Evolutionary conservation across 2,888 invertebrate species (phyloP).

Genomic region (Chrysolina oricalcia): DNA sequence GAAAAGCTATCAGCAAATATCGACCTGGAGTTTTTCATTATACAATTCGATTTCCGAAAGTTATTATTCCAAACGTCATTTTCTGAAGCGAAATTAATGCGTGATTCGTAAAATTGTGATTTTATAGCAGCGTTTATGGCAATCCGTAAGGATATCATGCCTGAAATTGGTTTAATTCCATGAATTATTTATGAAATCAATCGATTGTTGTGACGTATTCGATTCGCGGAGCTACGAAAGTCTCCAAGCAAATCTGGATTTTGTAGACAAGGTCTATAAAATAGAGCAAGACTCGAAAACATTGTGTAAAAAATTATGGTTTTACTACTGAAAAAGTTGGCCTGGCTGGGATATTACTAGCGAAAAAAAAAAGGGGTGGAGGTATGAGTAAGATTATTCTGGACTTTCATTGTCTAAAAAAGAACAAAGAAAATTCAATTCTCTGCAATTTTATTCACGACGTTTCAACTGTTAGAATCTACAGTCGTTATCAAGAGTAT

Average conservation of each 20-base stretch:
- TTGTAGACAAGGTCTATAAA: background rate
- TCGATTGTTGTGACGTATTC: slow-evolving; percentile 44
- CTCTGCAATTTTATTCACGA: too few species aligned
- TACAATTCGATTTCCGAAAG: background rate
- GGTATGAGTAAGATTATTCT: too few species aligned
- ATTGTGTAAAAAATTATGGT: too few species aligned
- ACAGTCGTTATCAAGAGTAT: too few species aligned
- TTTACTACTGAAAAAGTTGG: too few species aligned
- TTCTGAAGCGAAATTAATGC: slow-evolving; percentile 10
- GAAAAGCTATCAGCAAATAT: background rate
- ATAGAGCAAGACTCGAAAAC: too few species aligned
- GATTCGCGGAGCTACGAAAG: slow-evolving; percentile 18
- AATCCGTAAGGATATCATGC: slow-evolving; percentile 38
- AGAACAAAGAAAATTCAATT: too few species aligned
- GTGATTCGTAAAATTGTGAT: slow-evolving; percentile 36
- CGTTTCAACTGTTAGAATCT: too few species aligned
- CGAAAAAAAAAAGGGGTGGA: too few species aligned
- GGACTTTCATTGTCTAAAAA: too few species aligned
- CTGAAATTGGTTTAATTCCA: slow-evolving; percentile 43
- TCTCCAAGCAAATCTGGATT: background rate
- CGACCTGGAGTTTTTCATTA: background rate
- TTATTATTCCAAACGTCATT: slow-evolving; percentile 13
- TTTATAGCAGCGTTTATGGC: slow-evolving; percentile 36
- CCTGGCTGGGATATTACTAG: too few species aligned
- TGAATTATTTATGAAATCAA: slow-evolving; percentile 49